Base-by-base conservation (phyloP, 2,888 invertebrate species). In the Lissonota sp. region DNA sequence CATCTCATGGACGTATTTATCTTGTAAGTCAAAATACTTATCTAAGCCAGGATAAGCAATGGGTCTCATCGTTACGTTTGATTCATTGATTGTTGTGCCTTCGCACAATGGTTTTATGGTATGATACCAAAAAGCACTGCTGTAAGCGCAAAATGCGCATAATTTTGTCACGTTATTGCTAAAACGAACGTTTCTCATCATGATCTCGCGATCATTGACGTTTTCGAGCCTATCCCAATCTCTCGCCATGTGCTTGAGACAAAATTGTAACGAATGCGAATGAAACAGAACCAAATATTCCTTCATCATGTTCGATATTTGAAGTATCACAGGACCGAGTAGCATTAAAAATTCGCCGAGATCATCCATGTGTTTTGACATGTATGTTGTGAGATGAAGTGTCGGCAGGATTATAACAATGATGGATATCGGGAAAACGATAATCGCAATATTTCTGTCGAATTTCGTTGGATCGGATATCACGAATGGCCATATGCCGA, bases 81-180 rank as follows among this genome's bases (percentile, higher is more conserved):
- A 10, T 12, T 80, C 83, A 3, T 80, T 51, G 0, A 75, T 4
- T 0, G 79, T 44, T 1, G 71, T 82, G 0, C 74, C 81, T 0
- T 73, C 71, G 10, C 82, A 84, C 1, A 88, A 70, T 0, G 87
- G 86, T 64, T 81, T 84, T n/a, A 87, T 63, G 0, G 85, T 42
- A 8, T 64, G 82, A 72, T 87, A 88, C 5, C 85, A 83, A 0
- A 83, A 0, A 0, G 84, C 83, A 0, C 85, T 80, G 6, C 85
- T 83, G 51, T 87, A 89, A 87, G 88, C 88, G 55, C 88, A 88
- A 0, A 63, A 6, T 0, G 84, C 83, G 39, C 88, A 88, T 4
- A 84, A 49, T 0, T 84, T 5, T 0, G 86, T 72, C 0, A 89
- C 55, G 10, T 75, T 60, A 12, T 57, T 55, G 1, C 60, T 63